Base-by-base conservation (phyloP, 2,797 vertebrate species). In the Champsocephalus gunnari region DNA sequence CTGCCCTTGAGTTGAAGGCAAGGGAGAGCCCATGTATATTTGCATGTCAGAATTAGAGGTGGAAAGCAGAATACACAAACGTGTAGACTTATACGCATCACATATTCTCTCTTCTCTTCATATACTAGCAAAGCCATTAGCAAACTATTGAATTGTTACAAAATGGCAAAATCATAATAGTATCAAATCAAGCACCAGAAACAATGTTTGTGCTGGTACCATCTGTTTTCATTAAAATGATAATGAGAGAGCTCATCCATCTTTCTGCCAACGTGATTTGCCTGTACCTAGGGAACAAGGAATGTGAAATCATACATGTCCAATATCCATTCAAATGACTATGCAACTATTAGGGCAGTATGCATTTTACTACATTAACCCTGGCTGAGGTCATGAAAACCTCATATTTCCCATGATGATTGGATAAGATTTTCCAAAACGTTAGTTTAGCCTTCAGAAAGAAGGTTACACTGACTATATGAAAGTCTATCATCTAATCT, bases 201-300 rank as follows among this genome's bases (percentile, higher is more conserved):
- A 84, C 75, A 71, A 73, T 87, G 86, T 84, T 82, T 86, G 69
- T 71, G 77, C 71, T 47, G 51, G 34, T 62, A 16, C 73, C 81
- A 89, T 91, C 84, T 87, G 81, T 88, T 91, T 90, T 83, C 88
- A 92, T 89, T 89, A 84, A 84, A 90, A 90, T 88, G 78, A 85
- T 87, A 87, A 84, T 87, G 84, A 87, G 88, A 86, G 81, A 66
- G 79, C 84, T 83, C 88, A 85, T 88, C 77, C 75, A 67, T 87
- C 80, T 85, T 73, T 85, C 83, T 86, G 85, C 72, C 69, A 81
- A 70, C 78, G 65, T 66, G 70, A 84, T 73, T 63, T 43, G 59
- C 66, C 48, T 55, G 54, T 62, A 47, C 81, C 73, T 7, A 16
- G 79, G 71, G 79, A 79, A 60, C 62, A 62, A 55, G 49, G 53